A percentile compares a stretch with the other conserved stretches of the same genome.
These are phyloP conservation scores for Euclidia mi DNA, from an alignment of 2,888 invertebrate genomes.

Conservation along the genomic window DNA sequence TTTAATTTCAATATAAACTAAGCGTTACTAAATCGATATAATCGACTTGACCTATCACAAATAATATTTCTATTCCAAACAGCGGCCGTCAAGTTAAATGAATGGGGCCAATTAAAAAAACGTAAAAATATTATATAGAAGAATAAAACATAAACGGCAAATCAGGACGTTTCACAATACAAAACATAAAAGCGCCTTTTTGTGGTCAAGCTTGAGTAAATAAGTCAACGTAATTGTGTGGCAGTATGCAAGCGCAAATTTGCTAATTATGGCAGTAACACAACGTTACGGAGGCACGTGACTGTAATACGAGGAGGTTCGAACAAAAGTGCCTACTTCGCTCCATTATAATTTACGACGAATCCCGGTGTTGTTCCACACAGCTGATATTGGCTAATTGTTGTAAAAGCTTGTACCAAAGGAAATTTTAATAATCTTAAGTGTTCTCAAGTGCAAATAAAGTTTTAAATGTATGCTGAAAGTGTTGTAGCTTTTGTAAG, in stretches of 20 bases:
- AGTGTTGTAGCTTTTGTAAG: slow-evolving; percentile 1
- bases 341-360: slow-evolving; percentile 61
- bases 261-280: slow-evolving; percentile 83
- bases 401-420: slow-evolving; percentile 40
- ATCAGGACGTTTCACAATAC: slow-evolving; percentile 27
- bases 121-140: too few relatives aligned
- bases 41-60: too few relatives aligned
- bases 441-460: slow-evolving; percentile 32
- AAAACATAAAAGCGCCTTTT: slow-evolving; percentile 25
- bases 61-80: too few relatives aligned
- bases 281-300: slow-evolving; percentile 72
- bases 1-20: too few relatives aligned
- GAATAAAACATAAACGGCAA: too few relatives aligned
- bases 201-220: slow-evolving; percentile 43
- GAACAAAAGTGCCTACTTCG: slow-evolving; percentile 71
- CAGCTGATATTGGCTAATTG: slow-evolving; percentile 49
- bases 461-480: slow-evolving; percentile 5
- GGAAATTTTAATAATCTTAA: slow-evolving; percentile 44
- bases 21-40: too few relatives aligned
- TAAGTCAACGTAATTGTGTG: slow-evolving; percentile 36
- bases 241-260: slow-evolving; percentile 65
- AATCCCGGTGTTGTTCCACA: slow-evolving; percentile 46
- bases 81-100: slow-evolving; percentile 44
- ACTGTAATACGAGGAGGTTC: slow-evolving; percentile 70
- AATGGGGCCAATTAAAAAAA: slow-evolving; percentile 41